Evolutionary conservation across 2,888 invertebrate genomes (phyloP).

Genomic region (Heteromyza rotundicornis): DNA sequence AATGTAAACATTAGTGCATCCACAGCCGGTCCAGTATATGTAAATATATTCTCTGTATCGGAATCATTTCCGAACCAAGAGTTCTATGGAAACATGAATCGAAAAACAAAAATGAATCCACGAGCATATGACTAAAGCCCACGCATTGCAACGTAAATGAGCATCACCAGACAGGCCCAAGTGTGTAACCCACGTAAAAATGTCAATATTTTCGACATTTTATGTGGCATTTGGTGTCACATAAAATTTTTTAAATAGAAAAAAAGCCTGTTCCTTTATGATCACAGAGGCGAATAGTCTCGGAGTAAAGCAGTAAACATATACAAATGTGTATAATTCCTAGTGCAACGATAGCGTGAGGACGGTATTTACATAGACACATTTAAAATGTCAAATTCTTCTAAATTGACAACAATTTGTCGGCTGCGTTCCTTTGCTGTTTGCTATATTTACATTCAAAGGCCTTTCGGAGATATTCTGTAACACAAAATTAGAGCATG

Average conservation of each 20-base stretch:
- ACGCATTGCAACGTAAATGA: background rate
- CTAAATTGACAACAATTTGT: too few species aligned
- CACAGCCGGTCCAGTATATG: background rate
- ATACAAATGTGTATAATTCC: too few species aligned
- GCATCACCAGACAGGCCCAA: background rate
- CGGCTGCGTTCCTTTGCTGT: too few species aligned
- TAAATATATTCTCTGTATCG: background rate
- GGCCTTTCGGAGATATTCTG: too few species aligned
- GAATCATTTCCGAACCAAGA: background rate
- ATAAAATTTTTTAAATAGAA: too few species aligned
- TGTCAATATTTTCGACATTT: constrained; percentile 4
- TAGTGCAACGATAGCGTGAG: too few species aligned
- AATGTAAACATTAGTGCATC: background rate
- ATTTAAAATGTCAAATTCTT: too few species aligned
- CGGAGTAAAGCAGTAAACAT: too few species aligned
- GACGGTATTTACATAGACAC: too few species aligned
- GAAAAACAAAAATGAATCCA: background rate
- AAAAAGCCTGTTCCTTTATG: too few species aligned
- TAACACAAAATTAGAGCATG: constrained; percentile 2
- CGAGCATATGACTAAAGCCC: background rate
- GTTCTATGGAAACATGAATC: background rate
- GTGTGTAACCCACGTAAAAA: background rate
- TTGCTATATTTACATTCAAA: too few species aligned
- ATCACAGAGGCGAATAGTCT: too few species aligned
- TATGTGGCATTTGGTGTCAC: background rate